Conservation (phyloP, 2,888 invertebrate species). For the Stenoptilia bipunctidactyla region DNA sequence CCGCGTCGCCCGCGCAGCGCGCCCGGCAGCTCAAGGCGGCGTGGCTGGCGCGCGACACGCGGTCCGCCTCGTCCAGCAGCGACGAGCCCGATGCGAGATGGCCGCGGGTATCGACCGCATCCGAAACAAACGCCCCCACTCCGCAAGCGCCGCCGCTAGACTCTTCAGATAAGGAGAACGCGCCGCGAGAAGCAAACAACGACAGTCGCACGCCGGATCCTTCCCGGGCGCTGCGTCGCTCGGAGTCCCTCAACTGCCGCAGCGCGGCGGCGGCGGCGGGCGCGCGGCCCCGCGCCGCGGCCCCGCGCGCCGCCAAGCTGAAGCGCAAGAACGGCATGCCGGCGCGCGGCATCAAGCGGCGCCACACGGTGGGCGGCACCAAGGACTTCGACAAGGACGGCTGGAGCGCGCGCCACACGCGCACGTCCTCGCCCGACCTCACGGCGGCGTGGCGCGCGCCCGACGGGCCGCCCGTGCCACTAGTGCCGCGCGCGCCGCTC, state of each 20-base stretch:
- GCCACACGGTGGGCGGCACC: slow-evolving; percentile 95
- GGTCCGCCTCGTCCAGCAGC: slow-evolving; percentile 36
- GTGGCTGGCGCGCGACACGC: slow-evolving; percentile 57
- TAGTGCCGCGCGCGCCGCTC: slow-evolving; percentile 37
- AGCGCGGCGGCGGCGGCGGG: slow-evolving; percentile 45
- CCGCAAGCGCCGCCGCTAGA: slow-evolving; percentile 57
- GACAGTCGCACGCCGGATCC: slow-evolving; percentile 18
- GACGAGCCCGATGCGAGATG: slow-evolving; percentile 34
- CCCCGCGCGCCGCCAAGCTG: slow-evolving; percentile 72
- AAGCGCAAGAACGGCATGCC: slow-evolving; percentile 84
- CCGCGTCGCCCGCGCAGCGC: slow-evolving; percentile 19
- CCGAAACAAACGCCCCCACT: slow-evolving; percentile 73
- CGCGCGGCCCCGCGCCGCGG: slow-evolving; percentile 61
- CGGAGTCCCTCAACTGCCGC: slow-evolving; percentile 73
- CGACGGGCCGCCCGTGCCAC: slow-evolving; percentile 24
- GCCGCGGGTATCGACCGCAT: no score
- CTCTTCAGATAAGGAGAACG: slow-evolving; percentile 56
- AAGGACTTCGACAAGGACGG: slow-evolving; percentile 81
- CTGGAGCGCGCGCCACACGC: slow-evolving; percentile 72
- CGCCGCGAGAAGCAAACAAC: no score
- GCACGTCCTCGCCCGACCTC: slow-evolving; percentile 73
- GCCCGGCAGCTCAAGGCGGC: slow-evolving; percentile 56
- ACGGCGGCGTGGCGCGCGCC: slow-evolving; percentile 43
- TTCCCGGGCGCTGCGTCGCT: slow-evolving; percentile 60
- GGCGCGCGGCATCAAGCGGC: slow-evolving; percentile 86